Conservation (phyloP, 2,888 invertebrate genomes). For the Agrotis segetum region DNA sequence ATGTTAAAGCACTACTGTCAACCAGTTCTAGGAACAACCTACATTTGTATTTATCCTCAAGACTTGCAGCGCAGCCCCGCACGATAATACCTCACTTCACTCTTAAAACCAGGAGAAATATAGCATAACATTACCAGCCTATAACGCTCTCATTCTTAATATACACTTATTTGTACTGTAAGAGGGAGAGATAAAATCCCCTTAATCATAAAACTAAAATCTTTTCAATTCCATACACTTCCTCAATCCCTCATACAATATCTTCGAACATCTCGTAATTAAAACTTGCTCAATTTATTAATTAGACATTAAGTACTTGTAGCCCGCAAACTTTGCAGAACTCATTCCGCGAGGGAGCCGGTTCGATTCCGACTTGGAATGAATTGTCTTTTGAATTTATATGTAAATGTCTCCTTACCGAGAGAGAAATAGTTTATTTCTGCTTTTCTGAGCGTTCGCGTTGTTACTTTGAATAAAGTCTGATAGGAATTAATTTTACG, state of each 20-base stretch:
- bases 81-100: not conserved
- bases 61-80: not conserved
- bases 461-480: constrained; percentile 57
- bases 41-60: not conserved
- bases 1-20: no score
- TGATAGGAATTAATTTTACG: constrained; percentile 58
- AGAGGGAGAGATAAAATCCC: not conserved
- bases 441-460: constrained; percentile 65
- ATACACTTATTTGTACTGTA: not conserved
- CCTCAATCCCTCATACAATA: constrained; percentile 45
- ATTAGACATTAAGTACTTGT: constrained; percentile 74
- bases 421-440: constrained; percentile 74
- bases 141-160: no score
- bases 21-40: no score
- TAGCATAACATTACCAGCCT: not conserved
- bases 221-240: constrained; percentile 27
- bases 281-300: constrained; percentile 71
- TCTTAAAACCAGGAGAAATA: not conserved
- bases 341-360: constrained; percentile 69
- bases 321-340: constrained; percentile 68
- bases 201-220: constrained; percentile 15
- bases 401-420: constrained; percentile 74
- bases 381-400: constrained; percentile 80
- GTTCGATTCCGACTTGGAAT: constrained; percentile 76
- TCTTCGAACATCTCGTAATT: constrained; percentile 63